Evolutionary conservation across 2,113 vertebrate genomes (phyloP).

Genomic region (Spea multiplicata): DNA sequence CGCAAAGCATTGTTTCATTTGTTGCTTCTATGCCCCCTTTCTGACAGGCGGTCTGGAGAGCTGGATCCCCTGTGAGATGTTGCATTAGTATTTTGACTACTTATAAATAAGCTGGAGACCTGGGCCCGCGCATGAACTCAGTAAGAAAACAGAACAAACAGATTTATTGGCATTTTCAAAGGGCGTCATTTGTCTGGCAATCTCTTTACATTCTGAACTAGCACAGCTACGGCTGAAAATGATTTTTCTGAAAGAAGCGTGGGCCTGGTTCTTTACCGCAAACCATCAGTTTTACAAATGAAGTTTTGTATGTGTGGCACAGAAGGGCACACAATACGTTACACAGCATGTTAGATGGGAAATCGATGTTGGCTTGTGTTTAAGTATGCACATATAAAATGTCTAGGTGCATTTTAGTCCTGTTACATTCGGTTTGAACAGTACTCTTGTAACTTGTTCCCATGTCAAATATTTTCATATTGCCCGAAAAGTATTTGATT

Average conservation of each 20-base stretch:
- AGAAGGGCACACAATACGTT: too few relatives aligned
- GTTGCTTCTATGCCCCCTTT: not conserved
- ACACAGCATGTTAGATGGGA: too few relatives aligned
- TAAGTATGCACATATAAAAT: too few relatives aligned
- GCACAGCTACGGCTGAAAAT: not conserved
- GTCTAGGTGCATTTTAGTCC: too few relatives aligned
- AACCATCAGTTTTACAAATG: not conserved
- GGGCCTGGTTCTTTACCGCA: not conserved
- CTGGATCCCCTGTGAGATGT: not conserved
- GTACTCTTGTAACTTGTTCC: too few relatives aligned
- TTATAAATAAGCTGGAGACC: not conserved
- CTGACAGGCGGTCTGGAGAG: not conserved
- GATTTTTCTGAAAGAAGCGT: not conserved
- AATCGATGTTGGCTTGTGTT: too few relatives aligned
- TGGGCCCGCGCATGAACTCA: not conserved
- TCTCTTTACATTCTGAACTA: not conserved
- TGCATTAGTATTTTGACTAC: slow-evolving; percentile 7
- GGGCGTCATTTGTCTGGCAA: slow-evolving; percentile 1
- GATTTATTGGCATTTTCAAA: slow-evolving; percentile 4
- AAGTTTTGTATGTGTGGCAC: not conserved
- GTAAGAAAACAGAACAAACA: not conserved
- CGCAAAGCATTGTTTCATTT: not conserved
- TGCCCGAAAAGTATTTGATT: too few relatives aligned
- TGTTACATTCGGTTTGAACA: too few relatives aligned
- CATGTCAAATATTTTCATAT: too few relatives aligned